Evolutionary conservation across 2,888 invertebrate species (phyloP).

Genomic region (Piscicola geometra): DNA sequence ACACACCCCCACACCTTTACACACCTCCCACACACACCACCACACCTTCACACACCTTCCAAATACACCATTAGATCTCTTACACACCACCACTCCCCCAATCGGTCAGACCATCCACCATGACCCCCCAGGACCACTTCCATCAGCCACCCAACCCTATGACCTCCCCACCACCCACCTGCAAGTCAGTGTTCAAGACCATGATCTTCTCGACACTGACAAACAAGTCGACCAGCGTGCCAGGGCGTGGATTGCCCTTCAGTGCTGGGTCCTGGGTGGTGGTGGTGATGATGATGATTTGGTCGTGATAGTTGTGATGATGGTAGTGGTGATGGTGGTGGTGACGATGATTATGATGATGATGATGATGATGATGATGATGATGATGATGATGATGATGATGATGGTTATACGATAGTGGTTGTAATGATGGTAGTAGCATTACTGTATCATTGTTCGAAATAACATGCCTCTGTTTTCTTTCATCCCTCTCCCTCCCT

Average conservation of each 20-base stretch:
- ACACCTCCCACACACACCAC: neutral
- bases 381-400: constrained; percentile 15
- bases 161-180: constrained; percentile 58
- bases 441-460: neutral
- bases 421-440: too few species aligned
- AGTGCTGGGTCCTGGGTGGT: constrained; percentile 48
- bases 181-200: constrained; percentile 97
- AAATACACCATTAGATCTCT: neutral
- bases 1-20: neutral
- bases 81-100: neutral
- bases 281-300: constrained; percentile 15
- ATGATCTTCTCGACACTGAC: constrained; percentile 99
- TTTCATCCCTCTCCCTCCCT: too few species aligned
- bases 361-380: neutral
- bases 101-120: too few species aligned
- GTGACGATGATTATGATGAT: neutral
- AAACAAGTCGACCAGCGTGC: constrained; percentile 97
- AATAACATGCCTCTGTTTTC: too few species aligned
- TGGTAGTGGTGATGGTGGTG: constrained; percentile 13
- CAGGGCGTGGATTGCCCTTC: constrained; percentile 70
- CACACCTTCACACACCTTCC: neutral
- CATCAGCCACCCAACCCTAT: too few species aligned
- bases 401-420: neutral
- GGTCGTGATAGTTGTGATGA: constrained; percentile 1
- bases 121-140: too few species aligned